Conservation (phyloP, 2,797 vertebrate genomes). For the Channa striata region DNA sequence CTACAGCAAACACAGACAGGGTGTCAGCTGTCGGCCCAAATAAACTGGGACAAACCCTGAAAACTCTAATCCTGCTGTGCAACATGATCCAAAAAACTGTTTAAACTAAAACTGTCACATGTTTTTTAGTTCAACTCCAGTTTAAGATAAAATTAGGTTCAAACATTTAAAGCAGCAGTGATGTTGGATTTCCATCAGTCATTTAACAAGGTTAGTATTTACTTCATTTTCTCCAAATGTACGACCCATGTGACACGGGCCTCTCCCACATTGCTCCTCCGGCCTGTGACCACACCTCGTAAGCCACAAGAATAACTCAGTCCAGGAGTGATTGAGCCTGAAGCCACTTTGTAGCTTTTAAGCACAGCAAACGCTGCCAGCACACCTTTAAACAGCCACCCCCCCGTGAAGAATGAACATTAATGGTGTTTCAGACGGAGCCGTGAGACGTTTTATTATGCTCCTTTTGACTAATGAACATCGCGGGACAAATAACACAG, state of each 20-base stretch:
- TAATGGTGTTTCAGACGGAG: constrained; percentile 64
- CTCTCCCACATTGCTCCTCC: constrained; percentile 23
- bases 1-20: no score
- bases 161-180: not conserved
- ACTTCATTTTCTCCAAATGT: not conserved
- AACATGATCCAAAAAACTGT: no score
- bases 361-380: constrained; percentile 12
- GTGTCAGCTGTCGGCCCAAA: no score
- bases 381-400: constrained; percentile 43
- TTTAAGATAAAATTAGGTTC: not conserved
- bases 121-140: no score
- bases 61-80: no score
- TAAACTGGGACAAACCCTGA: no score
- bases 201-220: not conserved
- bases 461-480: constrained; percentile 70
- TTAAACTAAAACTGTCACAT: no score
- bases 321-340: constrained; percentile 58
- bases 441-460: constrained; percentile 53
- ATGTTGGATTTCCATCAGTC: not conserved
- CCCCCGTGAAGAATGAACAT: constrained; percentile 69
- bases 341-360: constrained; percentile 57
- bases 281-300: constrained; percentile 55
- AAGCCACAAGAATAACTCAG: constrained; percentile 77
- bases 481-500: constrained; percentile 64
- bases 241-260: not conserved